A percentile compares a stretch with the other conserved stretches of the same genome.
Conservation (phyloP, 1,140 invertebrate species). For the Onthophagus taurus region DNA sequence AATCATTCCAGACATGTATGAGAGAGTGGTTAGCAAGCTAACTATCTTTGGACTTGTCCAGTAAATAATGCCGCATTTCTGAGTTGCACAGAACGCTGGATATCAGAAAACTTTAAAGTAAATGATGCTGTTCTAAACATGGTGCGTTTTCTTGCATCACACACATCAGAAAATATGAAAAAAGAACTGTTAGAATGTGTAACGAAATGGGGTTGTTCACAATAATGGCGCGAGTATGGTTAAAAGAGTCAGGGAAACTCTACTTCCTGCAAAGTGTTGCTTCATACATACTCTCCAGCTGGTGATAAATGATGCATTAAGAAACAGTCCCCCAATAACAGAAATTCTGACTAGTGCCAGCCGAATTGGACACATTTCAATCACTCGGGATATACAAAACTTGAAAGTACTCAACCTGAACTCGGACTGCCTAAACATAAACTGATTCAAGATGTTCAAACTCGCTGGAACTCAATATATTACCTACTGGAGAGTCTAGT, state of each 20-base stretch:
- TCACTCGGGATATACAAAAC: constrained; percentile 4
- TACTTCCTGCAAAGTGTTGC: background rate
- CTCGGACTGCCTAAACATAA: constrained; percentile 8
- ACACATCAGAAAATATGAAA: constrained; percentile 4
- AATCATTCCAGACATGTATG: constrained; percentile 5
- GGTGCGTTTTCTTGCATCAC: background rate
- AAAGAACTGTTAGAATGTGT: background rate
- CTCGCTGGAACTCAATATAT: constrained; percentile 18
- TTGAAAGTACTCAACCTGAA: background rate
- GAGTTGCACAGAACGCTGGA: constrained; percentile 1
- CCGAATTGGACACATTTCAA: constrained; percentile 3
- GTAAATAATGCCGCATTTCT: background rate
- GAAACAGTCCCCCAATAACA: background rate
- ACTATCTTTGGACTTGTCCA: background rate
- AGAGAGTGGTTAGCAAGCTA: background rate
- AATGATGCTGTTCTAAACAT: constrained; percentile 2
- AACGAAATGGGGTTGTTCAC: constrained; percentile 1
- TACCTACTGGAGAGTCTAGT: constrained; percentile 15
- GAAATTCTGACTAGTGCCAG: background rate
- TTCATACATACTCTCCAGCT: constrained; percentile 2
- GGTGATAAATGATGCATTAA: constrained; percentile 1
- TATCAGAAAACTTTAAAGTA: constrained; percentile 1
- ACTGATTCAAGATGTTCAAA: constrained; percentile 16
- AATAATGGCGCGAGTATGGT: constrained; percentile 2
- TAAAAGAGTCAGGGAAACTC: constrained; percentile 1